Base-by-base conservation (phyloP, 2,113 vertebrate genomes). In the Oryzias curvinotus region DNA sequence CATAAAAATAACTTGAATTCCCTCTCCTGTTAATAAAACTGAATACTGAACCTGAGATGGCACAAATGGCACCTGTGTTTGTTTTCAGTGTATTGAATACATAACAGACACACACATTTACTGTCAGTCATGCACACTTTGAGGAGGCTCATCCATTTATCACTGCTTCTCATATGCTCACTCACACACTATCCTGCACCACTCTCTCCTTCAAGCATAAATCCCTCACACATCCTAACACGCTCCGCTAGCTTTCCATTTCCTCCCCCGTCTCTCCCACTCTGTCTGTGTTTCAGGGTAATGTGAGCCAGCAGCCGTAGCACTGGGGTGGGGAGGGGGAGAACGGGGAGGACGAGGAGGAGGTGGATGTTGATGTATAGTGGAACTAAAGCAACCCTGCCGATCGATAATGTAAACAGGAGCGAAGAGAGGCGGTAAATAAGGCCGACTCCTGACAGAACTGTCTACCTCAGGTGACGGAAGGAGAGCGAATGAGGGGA, bases 361-460 rank as follows among this genome's bases (percentile, higher is more conserved):
- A 23, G 25, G 56, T 64, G 77, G 62, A 57, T 68, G 85, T 84
- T 90, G 88, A 91, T 90, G 88, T 88, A 90, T 90, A 82, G 87
- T 81, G 74, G 77, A 85, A 91, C 87, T 91, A 91, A 92, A 89
- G 87, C 85, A 87, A 88, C 85, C 84, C 74, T 81, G 81, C 84
- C 83, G 81, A 91, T 91, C 90, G 85, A 91, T 91, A 90, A 90
- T 90, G 90, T 91, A 91, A 92, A 90, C 89, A 90, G 82, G 86
- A 85, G 86, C 67, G 64, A 83, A 90, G 86, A 87, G 89, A 87
- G 80, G 84, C 83, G 67, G 89, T 91, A 91, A 92, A 90, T 91
- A 90, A 91, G 81, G 78, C 78, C 62, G 62, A 82, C 82, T 85
- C 85, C 84, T 82, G 89, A 89, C 87, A 90, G 86, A 82, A 84